Base-by-base conservation (phyloP, 2,888 invertebrate genomes). In the Nomada ruficornis region DNA sequence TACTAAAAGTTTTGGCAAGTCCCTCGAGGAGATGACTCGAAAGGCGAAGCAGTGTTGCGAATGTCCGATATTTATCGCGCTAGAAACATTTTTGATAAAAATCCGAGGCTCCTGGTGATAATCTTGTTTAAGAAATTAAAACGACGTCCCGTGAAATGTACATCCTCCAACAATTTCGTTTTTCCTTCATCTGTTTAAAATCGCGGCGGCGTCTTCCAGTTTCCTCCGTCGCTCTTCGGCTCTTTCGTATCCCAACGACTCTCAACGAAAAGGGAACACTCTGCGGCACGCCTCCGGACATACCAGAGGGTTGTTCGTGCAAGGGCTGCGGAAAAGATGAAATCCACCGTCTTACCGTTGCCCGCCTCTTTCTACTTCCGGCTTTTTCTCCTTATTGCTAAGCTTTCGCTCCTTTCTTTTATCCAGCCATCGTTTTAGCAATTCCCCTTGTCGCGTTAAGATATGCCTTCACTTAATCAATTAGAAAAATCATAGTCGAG, bases 241-340 rank as follows among this genome's bases (percentile, higher is more conserved):
- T 44, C 72, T 69, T 55, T 55, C 79, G 7, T 26, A 54, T 10
- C 55, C 62, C 70, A 57, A 75, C 42, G 75, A 68, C 55, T 62
- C 70, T 75, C 70, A 47, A 71, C 75, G 82, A 68, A 52, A 65
- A 54, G 47, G 44, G 69, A 60, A 70, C 74, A 50, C 64, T 67
- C 62, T n/a, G 26, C 23, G 76, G 55, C 80, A 77, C 64, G 77
- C 79, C 83, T 83, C 69, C 76, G 82, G 65, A 82, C 77, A 80
- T 50, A 72, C 75, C 76, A 9, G 63, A 64, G 72, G 60, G 52
- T 72, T 65, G 76, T 77, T 84, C 84, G 85, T 83, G 85, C 84
- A 67, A 83, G 75, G 83, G 76, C 72, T 83, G 73, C 70, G 73
- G 77, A 85, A 84, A 81, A 82, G 78, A 83, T 74, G 76, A 80